phyloP scores from a whole-genome alignment of 2,888 invertebrate species.

The Apomyelois bistriatella region DNA sequence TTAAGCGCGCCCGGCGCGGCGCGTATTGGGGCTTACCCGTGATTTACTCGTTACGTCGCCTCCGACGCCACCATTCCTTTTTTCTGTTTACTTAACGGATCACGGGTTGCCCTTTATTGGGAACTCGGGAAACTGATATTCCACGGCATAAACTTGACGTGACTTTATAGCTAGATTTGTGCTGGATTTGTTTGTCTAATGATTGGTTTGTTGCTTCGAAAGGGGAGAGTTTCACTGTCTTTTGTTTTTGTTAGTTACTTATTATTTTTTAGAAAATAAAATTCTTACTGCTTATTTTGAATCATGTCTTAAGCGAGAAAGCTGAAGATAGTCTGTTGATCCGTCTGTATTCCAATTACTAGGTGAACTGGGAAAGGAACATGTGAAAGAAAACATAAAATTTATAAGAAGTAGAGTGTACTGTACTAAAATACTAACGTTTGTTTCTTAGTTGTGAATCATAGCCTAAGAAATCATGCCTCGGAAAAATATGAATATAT shows the following conservation, averaged over 20 bases:
- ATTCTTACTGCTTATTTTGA: neutral
- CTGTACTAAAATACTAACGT: too few species aligned
- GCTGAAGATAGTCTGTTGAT: too few species aligned
- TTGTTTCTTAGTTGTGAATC: too few species aligned
- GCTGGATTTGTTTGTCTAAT: conserved; percentile 43
- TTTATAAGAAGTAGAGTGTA: too few species aligned
- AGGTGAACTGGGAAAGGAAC: too few species aligned
- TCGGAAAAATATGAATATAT: too few species aligned
- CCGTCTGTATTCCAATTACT: too few species aligned
- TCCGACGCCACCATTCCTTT: conserved; percentile 55
- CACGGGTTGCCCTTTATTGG: conserved; percentile 77
- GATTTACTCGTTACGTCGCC: conserved; percentile 72
- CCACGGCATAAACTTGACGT: conserved; percentile 64
- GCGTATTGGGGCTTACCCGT: conserved; percentile 70
- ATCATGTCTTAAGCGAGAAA: too few species aligned
- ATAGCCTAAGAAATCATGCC: too few species aligned
- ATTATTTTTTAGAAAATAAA: neutral
- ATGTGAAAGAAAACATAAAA: too few species aligned
- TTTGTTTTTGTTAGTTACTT: neutral
- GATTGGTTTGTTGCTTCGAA: neutral
- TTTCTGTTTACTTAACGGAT: conserved; percentile 78
- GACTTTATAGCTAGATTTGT: conserved; percentile 64
- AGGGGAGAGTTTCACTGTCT: neutral
- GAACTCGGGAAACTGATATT: conserved; percentile 73
- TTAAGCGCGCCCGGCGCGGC: conserved; percentile 53